Evolutionary conservation across 2,797 vertebrate species (phyloP), one percentile per base, ranked within the genome.

Genomic region (Hirundo rustica): DNA sequence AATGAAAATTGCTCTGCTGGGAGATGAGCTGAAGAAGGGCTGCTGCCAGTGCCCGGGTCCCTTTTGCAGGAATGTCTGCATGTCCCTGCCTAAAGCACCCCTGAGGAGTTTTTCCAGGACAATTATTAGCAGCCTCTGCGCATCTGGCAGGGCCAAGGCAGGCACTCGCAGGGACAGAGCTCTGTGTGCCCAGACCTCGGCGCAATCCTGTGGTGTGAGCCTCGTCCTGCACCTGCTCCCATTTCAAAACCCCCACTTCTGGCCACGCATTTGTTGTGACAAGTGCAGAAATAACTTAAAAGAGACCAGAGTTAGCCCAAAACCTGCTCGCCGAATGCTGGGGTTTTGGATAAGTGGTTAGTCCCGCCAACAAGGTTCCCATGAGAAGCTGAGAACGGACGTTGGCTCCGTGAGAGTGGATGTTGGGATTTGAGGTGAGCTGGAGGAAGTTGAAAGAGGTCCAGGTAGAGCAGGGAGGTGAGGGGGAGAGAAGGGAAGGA

Each of bases 371-470:
- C 96, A 94, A 95, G 88, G 73, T 96, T 96, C 96, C 95, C 96
- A 95, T 92, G 96, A 96, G 96, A 96, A 96, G 96, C 71, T 87
- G 89, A 75, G 92, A 71, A 44, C 0, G 51, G 80, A 92, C 3
- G 44, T 75, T 3, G 51, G 75, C 85, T 89, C 85, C 42, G 2
- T 3, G 44, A 81, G 89, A 92, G 89, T 76, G 82, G 93, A 85
- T 94, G 81, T 2, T 92, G 92, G 92, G 87, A 55, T 93, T 80
- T 96, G 94, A 96, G 92, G 96, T 91, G 92, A 96, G 94, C 94
- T 96, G 96, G 96, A 96, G 95, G 95, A 96, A 92, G 94, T 96
- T 96, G 95, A 94, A 96, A 96, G 96, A 80, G 87, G 73, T 85
- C 27, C 68, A 73, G 75, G 89, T 17, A 53, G 30, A 94, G 89